These are phyloP conservation scores for Pelvicachromis taeniatus DNA, from an alignment of 2,113 vertebrate genomes.

Conservation along the genomic window DNA sequence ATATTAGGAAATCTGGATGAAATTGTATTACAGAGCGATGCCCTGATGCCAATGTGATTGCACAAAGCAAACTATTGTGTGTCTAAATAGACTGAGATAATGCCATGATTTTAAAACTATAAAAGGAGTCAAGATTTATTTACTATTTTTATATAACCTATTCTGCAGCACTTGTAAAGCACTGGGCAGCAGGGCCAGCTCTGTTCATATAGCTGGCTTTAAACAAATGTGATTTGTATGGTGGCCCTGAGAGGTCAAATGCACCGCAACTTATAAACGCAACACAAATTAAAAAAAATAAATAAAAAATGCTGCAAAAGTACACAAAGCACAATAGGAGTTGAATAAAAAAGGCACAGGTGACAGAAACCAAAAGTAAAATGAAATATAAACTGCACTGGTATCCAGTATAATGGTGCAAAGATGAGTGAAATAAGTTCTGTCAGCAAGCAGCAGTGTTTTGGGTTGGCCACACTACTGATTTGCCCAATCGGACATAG, in stretches of 20 bases:
- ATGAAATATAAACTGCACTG: neutral
- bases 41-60: neutral
- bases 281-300: neutral
- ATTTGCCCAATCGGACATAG: neutral
- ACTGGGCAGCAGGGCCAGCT: neutral
- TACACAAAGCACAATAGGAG: neutral
- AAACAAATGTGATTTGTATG: neutral
- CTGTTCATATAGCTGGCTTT: no score
- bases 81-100: neutral
- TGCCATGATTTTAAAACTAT: neutral
- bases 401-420: neutral
- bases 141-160: neutral
- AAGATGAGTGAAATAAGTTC: neutral
- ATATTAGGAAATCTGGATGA: neutral
- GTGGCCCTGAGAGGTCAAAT: neutral
- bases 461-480: neutral
- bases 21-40: neutral
- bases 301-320: neutral
- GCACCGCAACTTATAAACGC: neutral
- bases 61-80: neutral
- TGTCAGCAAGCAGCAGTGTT: neutral
- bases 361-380: neutral
- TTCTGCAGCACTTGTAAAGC: neutral
- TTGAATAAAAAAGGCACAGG: rapidly evolving
- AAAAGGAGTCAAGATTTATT: neutral